Evolutionary conservation across 2,113 vertebrate species (phyloP).

Genomic region (Sturnira hondurensis): DNA sequence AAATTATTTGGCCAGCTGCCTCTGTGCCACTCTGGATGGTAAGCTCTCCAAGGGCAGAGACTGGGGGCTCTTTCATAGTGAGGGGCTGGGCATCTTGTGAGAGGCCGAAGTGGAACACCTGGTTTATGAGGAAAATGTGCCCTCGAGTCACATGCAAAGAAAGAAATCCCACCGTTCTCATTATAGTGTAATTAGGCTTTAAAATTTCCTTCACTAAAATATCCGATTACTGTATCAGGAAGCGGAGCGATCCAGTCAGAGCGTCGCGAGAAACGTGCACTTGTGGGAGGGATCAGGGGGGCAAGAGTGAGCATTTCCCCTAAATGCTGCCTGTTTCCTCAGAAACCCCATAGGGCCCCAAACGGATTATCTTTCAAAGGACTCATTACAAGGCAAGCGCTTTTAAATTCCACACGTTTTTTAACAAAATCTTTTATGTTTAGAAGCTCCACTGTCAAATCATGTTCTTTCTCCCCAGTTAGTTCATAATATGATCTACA

Average conservation of each 20-base stretch:
- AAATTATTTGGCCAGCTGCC: slow-evolving; percentile 15
- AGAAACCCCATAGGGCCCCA: not conserved
- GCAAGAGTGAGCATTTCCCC: not conserved
- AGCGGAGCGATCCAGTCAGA: not conserved
- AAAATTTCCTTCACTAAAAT: slow-evolving; percentile 23
- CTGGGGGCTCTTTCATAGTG: not conserved
- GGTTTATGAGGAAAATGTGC: slow-evolving; percentile 9
- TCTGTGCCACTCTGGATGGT: not conserved
- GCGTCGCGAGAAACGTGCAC: not conserved
- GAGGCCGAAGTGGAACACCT: not conserved
- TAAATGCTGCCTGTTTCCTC: slow-evolving; percentile 52
- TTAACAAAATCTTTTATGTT: slow-evolving; percentile 44
- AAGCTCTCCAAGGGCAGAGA: not conserved
- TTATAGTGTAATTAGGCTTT: not conserved
- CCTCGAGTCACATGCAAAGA: not conserved
- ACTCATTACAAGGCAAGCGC: slow-evolving; percentile 14
- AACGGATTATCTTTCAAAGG: slow-evolving; percentile 63
- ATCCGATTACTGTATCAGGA: slow-evolving; percentile 48
- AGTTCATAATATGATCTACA: not conserved
- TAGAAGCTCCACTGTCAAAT: not conserved
- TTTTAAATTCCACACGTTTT: slow-evolving; percentile 44
- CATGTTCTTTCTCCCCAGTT: not conserved
- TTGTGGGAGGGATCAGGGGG: not conserved
- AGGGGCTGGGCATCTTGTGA: not conserved
- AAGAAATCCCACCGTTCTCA: slow-evolving; percentile 33